A percentile compares a stretch with the other conserved stretches of the same genome.
These are phyloP conservation scores for Marronus borbonicus DNA, from an alignment of 2,888 invertebrate genomes.

Conservation along the genomic window DNA sequence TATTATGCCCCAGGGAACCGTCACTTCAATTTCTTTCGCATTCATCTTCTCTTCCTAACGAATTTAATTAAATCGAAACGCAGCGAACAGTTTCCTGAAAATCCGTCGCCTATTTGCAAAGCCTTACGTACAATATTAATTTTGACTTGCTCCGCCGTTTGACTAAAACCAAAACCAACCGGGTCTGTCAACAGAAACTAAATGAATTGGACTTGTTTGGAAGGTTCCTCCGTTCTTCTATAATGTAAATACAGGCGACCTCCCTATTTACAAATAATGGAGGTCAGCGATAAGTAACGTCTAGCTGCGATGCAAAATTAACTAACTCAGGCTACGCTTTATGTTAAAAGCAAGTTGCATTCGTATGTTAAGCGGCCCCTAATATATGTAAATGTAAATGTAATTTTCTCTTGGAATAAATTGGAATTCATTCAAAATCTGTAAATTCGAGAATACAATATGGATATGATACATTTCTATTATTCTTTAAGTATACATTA, in stretches of 20 bases:
- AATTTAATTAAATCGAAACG: conserved; percentile 39
- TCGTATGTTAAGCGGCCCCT: too few species aligned
- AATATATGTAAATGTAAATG: too few species aligned
- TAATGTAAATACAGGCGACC: conserved; percentile 21
- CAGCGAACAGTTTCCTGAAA: conserved; percentile 22
- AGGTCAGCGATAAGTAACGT: conserved; percentile 36
- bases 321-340: too few species aligned
- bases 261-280: conserved; percentile 43
- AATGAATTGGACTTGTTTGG: conserved; percentile 33
- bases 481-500: too few species aligned
- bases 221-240: conserved; percentile 26
- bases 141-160: neutral
- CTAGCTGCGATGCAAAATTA: neutral
- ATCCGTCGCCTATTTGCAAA: conserved; percentile 22
- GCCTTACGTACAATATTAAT: conserved; percentile 32
- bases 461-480: too few species aligned
- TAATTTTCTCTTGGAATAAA: too few species aligned
- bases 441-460: too few species aligned
- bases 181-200: conserved; percentile 32
- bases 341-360: too few species aligned
- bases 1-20: conserved; percentile 49
- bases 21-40: conserved; percentile 51
- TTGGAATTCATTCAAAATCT: too few species aligned
- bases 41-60: conserved; percentile 14
- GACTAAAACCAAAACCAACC: conserved; percentile 32